Conservation (phyloP, 92 coral and sea anemone genomes). For the Siderastrea radians region DNA sequence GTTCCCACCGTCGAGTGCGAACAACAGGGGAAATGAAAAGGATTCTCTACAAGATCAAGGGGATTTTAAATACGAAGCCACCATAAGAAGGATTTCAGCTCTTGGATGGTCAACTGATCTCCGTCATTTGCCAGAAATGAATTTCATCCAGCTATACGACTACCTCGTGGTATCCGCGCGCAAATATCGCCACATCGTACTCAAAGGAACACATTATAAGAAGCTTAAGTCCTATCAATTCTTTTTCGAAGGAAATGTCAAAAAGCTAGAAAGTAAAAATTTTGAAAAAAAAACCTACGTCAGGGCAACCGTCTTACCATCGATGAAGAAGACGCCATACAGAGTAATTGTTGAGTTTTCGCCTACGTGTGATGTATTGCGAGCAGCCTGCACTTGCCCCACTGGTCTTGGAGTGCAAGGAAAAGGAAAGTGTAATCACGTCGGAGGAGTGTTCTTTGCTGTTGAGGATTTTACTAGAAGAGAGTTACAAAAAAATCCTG, state of each 20-base stretch:
- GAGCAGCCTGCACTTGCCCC: conserved; percentile 41
- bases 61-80: too few relatives aligned
- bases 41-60: too few relatives aligned
- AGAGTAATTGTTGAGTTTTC: conserved; percentile 17
- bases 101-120: not conserved
- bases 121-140: not conserved
- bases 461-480: too few relatives aligned
- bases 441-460: too few relatives aligned
- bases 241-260: too few relatives aligned
- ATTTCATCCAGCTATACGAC: not conserved
- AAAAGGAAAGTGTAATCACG: too few relatives aligned
- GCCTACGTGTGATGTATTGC: not conserved
- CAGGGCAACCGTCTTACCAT: conserved; percentile 24
- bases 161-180: not conserved
- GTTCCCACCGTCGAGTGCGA: too few relatives aligned
- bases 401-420: too few relatives aligned
- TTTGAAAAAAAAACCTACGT: conserved; percentile 28
- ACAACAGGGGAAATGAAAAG: too few relatives aligned
- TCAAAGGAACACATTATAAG: conserved; percentile 11
- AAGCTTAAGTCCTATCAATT: too few relatives aligned
- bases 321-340: conserved; percentile 27
- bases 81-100: too few relatives aligned
- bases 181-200: not conserved
- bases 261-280: not conserved
- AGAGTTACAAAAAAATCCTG: too few relatives aligned